These are phyloP conservation scores for Hypomecis punctinalis DNA, from an alignment of 2,888 invertebrate species.

Conservation along the genomic window DNA sequence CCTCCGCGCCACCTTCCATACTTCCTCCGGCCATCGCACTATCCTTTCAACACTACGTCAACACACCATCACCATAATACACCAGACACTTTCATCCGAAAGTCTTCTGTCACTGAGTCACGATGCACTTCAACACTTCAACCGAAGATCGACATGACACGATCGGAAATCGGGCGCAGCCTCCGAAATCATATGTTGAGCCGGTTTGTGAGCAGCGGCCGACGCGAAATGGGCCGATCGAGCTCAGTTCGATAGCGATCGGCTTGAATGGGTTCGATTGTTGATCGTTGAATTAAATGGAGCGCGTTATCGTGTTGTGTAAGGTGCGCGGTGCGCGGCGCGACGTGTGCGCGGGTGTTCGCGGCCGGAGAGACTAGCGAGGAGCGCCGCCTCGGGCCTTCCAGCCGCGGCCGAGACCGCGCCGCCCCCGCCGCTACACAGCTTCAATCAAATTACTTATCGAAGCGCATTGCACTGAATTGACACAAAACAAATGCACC, in stretches of 20 bases:
- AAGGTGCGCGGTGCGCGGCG: constrained; percentile 42
- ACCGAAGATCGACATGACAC: constrained; percentile 68
- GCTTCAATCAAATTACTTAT: constrained; percentile 73
- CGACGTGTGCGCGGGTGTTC: constrained; percentile 73
- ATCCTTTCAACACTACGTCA: constrained; percentile 60
- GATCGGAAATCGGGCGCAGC: constrained; percentile 63
- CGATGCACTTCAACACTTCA: constrained; percentile 62
- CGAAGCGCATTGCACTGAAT: constrained; percentile 62
- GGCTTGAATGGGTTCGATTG: constrained; percentile 58
- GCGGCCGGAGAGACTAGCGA: constrained; percentile 71
- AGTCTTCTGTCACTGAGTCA: constrained; percentile 73
- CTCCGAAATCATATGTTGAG: constrained; percentile 73
- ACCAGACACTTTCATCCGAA: constrained; percentile 65
- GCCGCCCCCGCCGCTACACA: constrained; percentile 59
- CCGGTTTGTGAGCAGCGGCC: constrained; percentile 62
- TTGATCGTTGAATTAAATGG: constrained; percentile 69
- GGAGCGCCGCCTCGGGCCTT: constrained; percentile 25
- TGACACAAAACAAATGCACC: constrained; percentile 60
- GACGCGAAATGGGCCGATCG: constrained; percentile 47
- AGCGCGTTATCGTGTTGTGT: constrained; percentile 71
- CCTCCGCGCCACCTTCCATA: constrained; percentile 69
- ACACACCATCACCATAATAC: constrained; percentile 72
- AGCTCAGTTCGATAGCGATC: constrained; percentile 48
- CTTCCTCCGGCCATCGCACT: constrained; percentile 80
- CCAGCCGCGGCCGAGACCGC: constrained; percentile 40